A percentile compares a stretch with the other conserved stretches of the same genome.
Conservation (phyloP, 2,797 vertebrate genomes). For the Melanotaenia parkinsoni region DNA sequence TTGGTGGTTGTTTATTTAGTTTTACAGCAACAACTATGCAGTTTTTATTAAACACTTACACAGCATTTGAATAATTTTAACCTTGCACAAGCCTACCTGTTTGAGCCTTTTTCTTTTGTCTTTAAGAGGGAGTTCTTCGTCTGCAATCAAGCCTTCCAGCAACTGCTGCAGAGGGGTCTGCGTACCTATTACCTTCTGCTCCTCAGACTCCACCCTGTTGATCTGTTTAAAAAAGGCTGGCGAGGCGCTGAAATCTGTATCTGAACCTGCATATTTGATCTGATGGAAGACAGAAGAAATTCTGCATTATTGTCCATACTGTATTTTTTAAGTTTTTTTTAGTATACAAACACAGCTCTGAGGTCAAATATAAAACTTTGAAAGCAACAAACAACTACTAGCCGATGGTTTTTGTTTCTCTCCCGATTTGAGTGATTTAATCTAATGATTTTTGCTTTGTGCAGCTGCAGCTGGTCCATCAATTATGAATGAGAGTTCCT, state of each 20-base stretch:
- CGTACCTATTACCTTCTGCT: constrained; percentile 82
- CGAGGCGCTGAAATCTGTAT: constrained; percentile 84
- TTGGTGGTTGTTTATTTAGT: background rate
- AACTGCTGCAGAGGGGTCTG: constrained; percentile 88
- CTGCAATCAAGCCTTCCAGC: constrained; percentile 90
- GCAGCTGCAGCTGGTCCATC: no score
- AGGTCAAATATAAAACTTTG: background rate
- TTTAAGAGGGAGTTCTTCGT: constrained; percentile 88
- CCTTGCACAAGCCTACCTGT: constrained; percentile 80
- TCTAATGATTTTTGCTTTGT: no score
- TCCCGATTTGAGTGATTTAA: no score
- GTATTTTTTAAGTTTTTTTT: no score
- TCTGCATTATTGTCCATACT: background rate
- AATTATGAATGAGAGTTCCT: no score
- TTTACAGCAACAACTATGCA: background rate
- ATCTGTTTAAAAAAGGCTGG: constrained; percentile 88
- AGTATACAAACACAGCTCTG: no score
- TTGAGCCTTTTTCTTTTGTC: constrained; percentile 95
- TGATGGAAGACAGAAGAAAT: constrained; percentile 59
- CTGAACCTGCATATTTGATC: constrained; percentile 92
- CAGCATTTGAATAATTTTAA: background rate
- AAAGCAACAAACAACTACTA: background rate
- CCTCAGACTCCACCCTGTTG: constrained; percentile 87
- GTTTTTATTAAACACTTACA: background rate
- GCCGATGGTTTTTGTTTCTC: background rate